Evolutionary conservation across 2,113 vertebrate species (phyloP).

Genomic region (Dissostichus mawsoni): DNA sequence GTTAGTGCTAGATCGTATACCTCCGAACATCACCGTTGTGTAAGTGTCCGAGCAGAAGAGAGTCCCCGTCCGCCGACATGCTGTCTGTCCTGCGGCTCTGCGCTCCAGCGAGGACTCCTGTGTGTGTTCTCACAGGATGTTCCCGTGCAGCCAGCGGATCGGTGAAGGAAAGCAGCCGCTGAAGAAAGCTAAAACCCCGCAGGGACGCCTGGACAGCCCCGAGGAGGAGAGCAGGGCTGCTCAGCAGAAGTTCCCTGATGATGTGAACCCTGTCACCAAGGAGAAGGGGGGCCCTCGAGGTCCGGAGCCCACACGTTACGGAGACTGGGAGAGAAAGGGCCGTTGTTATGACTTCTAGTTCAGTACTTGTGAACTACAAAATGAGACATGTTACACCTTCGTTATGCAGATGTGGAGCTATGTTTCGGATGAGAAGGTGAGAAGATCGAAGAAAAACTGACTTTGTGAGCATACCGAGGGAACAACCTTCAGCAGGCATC

Average conservation of each 20-base stretch:
- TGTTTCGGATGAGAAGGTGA: neutral
- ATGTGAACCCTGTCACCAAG: slow-evolving; percentile 93
- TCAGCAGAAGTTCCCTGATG: slow-evolving; percentile 90
- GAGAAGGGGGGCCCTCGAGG: slow-evolving; percentile 94
- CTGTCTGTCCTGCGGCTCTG: slow-evolving; percentile 65
- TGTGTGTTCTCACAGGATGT: slow-evolving; percentile 49
- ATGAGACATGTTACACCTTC: neutral
- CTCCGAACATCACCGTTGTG: slow-evolving; percentile 31
- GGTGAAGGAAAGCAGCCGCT: slow-evolving; percentile 77
- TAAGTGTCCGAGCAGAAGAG: neutral
- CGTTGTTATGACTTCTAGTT: slow-evolving; percentile 96
- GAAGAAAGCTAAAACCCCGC: slow-evolving; percentile 90
- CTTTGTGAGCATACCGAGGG: neutral
- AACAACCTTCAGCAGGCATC: neutral
- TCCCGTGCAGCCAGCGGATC: slow-evolving; percentile 74
- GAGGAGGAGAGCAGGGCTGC: slow-evolving; percentile 87
- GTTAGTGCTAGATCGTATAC: too few relatives aligned
- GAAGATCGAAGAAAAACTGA: neutral
- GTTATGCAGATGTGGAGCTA: neutral
- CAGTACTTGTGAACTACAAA: neutral
- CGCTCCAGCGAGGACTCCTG: slow-evolving; percentile 4
- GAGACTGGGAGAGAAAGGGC: slow-evolving; percentile 98
- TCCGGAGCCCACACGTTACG: slow-evolving; percentile 96
- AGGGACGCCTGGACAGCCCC: slow-evolving; percentile 89
- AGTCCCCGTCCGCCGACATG: slow-evolving; percentile 46